Evolutionary conservation across 2,113 vertebrate genomes (phyloP).

Genomic region (Actenoides hombroni): DNA sequence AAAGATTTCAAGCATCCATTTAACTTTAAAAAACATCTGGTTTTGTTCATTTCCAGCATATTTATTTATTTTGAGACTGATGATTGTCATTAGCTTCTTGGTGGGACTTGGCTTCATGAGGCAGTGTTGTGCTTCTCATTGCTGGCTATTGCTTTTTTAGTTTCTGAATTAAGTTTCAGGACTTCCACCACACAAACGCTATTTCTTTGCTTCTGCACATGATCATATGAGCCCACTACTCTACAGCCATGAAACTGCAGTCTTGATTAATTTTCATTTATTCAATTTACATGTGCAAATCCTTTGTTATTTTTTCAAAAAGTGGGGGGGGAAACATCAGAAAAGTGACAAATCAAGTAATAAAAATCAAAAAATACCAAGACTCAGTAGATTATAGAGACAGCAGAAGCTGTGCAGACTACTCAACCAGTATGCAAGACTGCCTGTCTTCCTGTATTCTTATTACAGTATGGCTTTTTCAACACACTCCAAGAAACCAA

Average conservation of each 20-base stretch:
- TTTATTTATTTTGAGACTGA: slow-evolving; percentile 22
- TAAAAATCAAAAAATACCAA: background rate
- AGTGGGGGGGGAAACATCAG: background rate
- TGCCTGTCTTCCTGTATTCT: background rate
- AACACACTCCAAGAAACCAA: background rate
- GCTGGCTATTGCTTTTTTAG: background rate
- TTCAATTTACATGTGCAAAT: background rate
- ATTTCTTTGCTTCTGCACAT: background rate
- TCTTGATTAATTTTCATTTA: background rate
- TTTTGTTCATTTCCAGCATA: background rate
- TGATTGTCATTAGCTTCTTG: background rate
- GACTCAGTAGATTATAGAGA: background rate
- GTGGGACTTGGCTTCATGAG: background rate
- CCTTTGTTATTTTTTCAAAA: background rate
- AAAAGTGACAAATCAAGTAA: background rate
- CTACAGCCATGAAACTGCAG: background rate
- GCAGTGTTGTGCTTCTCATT: background rate
- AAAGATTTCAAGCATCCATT: background rate
- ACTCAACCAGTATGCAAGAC: background rate
- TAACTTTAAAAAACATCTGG: background rate
- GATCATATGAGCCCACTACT: background rate
- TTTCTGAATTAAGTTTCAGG: background rate
- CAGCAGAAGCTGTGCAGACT: background rate
- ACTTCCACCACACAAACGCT: background rate
- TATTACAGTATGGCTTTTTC: background rate